Conservation (phyloP, 2,797 vertebrate species). For the Microchirus variegatus region DNA sequence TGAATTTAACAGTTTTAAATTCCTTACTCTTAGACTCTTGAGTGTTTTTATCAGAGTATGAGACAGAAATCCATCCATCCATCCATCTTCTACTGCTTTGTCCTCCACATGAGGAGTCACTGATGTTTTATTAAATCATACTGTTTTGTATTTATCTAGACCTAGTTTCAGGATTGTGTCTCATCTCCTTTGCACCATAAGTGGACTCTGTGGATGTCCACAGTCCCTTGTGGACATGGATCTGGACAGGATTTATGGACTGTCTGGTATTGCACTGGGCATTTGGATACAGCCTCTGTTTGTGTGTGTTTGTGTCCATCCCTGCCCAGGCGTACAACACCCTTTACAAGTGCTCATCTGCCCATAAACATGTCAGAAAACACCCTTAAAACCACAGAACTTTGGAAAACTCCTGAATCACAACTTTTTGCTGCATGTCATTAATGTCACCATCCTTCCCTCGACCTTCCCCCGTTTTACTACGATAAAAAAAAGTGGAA, state of each 20-base stretch:
- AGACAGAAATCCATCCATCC: no score
- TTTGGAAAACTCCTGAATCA: slow-evolving; percentile 1
- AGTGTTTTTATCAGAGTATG: no score
- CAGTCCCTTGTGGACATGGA: not conserved
- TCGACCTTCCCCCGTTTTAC: not conserved
- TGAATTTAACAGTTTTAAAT: no score
- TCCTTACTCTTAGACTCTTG: no score
- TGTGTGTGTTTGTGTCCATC: not conserved
- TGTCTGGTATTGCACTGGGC: not conserved
- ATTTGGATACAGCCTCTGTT: not conserved
- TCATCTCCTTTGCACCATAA: no score
- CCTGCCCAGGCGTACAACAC: not conserved
- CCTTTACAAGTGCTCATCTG: slow-evolving; percentile 12
- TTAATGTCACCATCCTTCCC: not conserved
- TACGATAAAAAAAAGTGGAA: not conserved
- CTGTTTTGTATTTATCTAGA: no score
- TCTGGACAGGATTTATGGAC: no score
- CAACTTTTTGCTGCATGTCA: not conserved
- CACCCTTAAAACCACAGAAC: not conserved
- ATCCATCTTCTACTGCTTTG: no score
- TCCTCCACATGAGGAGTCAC: no score
- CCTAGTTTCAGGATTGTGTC: no score
- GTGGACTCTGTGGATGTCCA: no score
- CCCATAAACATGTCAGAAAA: slow-evolving; percentile 13
- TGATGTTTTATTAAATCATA: no score